A percentile compares a stretch with the other conserved stretches of the same genome.
Conservation (phyloP, 2,113 vertebrate species). For the Phalacrocorax aristotelis region DNA sequence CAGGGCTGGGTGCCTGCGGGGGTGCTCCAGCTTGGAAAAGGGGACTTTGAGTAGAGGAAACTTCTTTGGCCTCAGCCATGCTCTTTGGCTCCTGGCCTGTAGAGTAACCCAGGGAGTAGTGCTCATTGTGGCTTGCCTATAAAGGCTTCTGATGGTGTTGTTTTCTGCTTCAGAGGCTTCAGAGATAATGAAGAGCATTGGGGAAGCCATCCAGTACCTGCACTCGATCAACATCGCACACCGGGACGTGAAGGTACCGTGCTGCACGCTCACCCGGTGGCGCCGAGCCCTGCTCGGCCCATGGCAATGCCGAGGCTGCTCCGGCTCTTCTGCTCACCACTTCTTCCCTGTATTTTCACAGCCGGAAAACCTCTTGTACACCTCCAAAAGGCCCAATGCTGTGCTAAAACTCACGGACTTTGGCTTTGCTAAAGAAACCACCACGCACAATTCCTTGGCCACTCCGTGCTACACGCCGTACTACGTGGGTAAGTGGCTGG, state of each 20-base stretch:
- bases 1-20: not conserved
- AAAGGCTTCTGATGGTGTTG: not conserved
- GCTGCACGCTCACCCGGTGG: fast-evolving
- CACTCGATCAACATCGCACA: constrained; percentile 97
- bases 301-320: not conserved
- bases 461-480: constrained; percentile 98
- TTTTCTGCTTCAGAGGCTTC: constrained; percentile 84
- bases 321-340: not conserved
- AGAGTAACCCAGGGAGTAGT: not conserved
- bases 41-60: fast-evolving
- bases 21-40: too few relatives aligned
- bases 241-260: constrained; percentile 91
- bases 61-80: not conserved
- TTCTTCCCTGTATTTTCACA: constrained; percentile 54
- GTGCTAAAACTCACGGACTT: constrained; percentile 97
- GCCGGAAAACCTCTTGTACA: constrained; percentile 96
- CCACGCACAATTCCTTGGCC: constrained; percentile 93
- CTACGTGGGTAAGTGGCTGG: constrained; percentile 89
- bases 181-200: constrained; percentile 97
- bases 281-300: not conserved
- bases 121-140: not conserved
- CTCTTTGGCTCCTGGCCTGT: not conserved
- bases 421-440: constrained; percentile 98
- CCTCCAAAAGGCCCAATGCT: constrained; percentile 86
- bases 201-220: constrained; percentile 92